Base-by-base conservation (phyloP, 2,113 vertebrate species). In the Psittacus erithacus region DNA sequence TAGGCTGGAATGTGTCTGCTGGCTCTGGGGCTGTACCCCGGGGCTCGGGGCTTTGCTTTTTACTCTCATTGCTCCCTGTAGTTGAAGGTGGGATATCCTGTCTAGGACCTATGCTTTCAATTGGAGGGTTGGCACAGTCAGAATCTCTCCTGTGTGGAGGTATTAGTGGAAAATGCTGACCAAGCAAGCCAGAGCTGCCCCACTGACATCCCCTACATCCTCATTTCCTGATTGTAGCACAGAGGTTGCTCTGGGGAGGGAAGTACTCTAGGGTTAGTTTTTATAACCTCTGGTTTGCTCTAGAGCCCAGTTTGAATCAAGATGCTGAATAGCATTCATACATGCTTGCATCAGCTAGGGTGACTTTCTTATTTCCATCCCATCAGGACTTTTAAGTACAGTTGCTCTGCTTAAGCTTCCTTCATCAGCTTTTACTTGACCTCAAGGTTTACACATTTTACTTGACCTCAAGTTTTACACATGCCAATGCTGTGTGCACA, bases 51-150 rank as follows among this genome's bases (percentile, higher is more conserved):
- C 20, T 93, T 71, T 89, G 74, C 29, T 44, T 85, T 77, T 76
- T 41, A 1, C 18, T 73, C 33, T 64, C 29, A 16, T 52, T 79
- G 49, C 31, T 85, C 18, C 71, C 84, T 69, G 75, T 53, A 86
- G 24, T 1, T 76, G 52, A 64, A 87, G 43, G 13, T 78, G 46
- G 19, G 6, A 1, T 71, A n/a, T 82, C 44, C 38, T 64, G 10
- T 59, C 33, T 38, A 20, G 50, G 41, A 25, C 68, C 35, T 27
- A 0, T 20, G 33, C 70, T 46, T 89, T 0, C 0, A 50, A 19
- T 20, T 0, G 0, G 28, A 78, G 35, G 29, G 46, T 18, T 87
- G 46, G 23, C 39, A 49, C 7, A 55, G 73, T 43, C 73, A 84
- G 65, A 50, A 68, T 75, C 35, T 67, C 60, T 63, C 39, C 76